Percentiles rank a stretch among this genome's conserved stretches.
These are phyloP conservation scores for Listrodromus nycthemerus DNA, from an alignment of 2,888 invertebrate species.

Conservation along the genomic window DNA sequence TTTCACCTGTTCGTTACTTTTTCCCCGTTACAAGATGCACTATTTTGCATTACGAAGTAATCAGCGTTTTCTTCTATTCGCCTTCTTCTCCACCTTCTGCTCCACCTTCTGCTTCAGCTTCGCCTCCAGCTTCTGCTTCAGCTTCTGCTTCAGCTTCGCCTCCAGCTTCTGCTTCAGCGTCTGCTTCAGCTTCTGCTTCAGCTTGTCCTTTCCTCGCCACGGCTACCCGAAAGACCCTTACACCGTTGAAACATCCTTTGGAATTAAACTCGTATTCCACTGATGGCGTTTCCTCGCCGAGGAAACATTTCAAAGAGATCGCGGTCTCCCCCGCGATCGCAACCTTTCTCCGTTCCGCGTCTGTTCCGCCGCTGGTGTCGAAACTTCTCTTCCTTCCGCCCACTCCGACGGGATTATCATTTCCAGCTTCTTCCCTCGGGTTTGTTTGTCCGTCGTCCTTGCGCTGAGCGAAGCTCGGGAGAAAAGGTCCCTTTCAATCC, in stretches of 20 bases:
- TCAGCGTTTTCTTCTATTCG: constrained; percentile 29
- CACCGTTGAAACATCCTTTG: constrained; percentile 28
- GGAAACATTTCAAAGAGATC: constrained; percentile 25
- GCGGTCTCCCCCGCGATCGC: not conserved
- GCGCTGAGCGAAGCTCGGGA: not conserved
- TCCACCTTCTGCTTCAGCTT: not conserved
- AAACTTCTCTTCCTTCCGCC: constrained; percentile 34
- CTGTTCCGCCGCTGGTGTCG: not conserved
- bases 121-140: not conserved
- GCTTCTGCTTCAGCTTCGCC: too few relatives aligned
- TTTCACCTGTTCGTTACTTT: not conserved
- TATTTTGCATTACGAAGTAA: constrained; percentile 22
- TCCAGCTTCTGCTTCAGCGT: too few relatives aligned
- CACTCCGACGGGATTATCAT: constrained; percentile 44
- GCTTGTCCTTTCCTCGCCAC: too few relatives aligned
- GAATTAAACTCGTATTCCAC: constrained; percentile 46
- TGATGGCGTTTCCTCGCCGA: constrained; percentile 38
- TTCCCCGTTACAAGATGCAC: not conserved
- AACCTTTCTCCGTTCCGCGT: not conserved
- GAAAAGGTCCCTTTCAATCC: not conserved
- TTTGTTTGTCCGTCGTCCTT: constrained; percentile 25
- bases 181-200: too few relatives aligned
- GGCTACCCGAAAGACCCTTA: not conserved
- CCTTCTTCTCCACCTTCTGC: not conserved
- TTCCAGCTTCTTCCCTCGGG: constrained; percentile 30